Percentiles rank a stretch among this genome's conserved stretches.
These are phyloP conservation scores for Tretioscincus oriximinensis DNA, from an alignment of 2,113 vertebrate species.

Conservation along the genomic window DNA sequence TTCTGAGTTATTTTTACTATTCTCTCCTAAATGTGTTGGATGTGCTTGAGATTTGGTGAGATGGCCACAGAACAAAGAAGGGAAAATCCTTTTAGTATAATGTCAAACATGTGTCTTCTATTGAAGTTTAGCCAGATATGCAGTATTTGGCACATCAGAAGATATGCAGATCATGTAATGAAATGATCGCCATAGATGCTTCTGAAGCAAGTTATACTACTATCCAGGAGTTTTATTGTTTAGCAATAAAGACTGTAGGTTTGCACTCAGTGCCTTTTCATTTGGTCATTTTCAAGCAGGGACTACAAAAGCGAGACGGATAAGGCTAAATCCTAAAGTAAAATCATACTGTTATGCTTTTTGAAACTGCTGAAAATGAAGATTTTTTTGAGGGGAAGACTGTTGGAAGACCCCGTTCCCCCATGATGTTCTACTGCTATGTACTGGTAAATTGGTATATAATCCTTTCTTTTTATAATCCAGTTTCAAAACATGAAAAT, in stretches of 20 bases:
- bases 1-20: constrained; percentile 5
- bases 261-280: neutral
- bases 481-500: no score
- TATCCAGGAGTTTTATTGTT: neutral
- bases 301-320: neutral
- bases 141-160: neutral
- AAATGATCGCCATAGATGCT: neutral
- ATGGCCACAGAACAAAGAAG: neutral
- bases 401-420: neutral
- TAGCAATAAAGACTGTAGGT: neutral
- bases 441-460: no score
- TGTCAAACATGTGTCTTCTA: constrained; percentile 3
- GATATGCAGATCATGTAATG: neutral
- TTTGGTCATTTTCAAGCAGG: neutral
- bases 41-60: neutral
- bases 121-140: constrained; percentile 17
- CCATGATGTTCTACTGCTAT: neutral
- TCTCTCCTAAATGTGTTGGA: neutral
- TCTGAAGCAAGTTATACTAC: neutral
- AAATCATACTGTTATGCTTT: neutral
- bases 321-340: neutral
- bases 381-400: neutral
- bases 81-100: neutral
- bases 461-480: neutral
- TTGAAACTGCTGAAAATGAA: neutral